These are phyloP conservation scores for Lasaia peninsularis DNA, from an alignment of 1,140 invertebrate species.

Conservation along the genomic window DNA sequence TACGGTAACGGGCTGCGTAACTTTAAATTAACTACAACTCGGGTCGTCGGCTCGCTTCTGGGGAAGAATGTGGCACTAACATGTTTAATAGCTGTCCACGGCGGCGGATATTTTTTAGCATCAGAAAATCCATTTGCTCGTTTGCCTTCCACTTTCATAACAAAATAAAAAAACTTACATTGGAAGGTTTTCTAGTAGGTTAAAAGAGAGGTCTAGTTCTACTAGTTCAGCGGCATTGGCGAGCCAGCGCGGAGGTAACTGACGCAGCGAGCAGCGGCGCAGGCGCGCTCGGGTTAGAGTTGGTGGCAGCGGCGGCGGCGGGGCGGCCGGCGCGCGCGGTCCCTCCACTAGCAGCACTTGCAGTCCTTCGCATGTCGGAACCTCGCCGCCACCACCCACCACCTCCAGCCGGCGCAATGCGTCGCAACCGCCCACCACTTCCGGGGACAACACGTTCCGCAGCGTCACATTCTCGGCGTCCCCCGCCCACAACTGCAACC, in stretches of 20 bases:
- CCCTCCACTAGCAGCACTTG: conserved; percentile 17
- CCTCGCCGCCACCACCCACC: conserved; percentile 4
- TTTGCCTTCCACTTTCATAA: no score
- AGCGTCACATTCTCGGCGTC: conserved; percentile 18
- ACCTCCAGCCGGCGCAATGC: background rate
- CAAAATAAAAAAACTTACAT: conserved; percentile 17
- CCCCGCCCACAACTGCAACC: conserved; percentile 14
- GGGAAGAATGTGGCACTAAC: no score
- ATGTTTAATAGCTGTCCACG: no score
- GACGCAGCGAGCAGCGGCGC: background rate
- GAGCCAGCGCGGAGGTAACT: conserved; percentile 22
- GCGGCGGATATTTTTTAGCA: no score
- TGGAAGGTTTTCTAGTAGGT: conserved; percentile 25
- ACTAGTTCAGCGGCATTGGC: conserved; percentile 16
- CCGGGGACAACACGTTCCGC: background rate
- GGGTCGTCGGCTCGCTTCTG: no score
- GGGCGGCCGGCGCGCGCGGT: conserved; percentile 17
- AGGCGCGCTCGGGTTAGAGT: background rate
- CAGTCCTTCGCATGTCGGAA: conserved; percentile 23
- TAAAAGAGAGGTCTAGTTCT: conserved; percentile 28
- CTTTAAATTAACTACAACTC: no score
- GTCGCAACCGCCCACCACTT: background rate
- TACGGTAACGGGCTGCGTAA: no score
- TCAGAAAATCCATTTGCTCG: no score
- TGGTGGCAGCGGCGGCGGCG: background rate